phyloP scores from a whole-genome alignment of 2,888 invertebrate genomes.

The Tanypteryx hageni region DNA sequence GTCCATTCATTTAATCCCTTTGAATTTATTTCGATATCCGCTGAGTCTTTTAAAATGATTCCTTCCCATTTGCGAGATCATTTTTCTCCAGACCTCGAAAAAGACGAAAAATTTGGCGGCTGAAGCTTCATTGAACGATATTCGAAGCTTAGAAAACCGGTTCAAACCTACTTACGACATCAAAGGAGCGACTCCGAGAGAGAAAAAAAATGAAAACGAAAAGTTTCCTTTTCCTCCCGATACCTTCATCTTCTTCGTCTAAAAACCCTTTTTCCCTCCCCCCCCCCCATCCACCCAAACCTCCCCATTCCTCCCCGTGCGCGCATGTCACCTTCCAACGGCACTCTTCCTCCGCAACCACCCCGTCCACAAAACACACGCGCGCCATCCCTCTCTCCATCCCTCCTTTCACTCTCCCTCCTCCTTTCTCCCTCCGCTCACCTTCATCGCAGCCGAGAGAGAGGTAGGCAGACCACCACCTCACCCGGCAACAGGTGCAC shows the following conservation, averaged over 20 bases:
- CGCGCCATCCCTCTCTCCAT: background rate
- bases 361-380: background rate
- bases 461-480: background rate
- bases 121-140: background rate
- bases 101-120: background rate
- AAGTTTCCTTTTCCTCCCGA: background rate
- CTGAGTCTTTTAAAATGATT: no score
- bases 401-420: background rate
- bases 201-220: background rate
- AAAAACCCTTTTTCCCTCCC: background rate
- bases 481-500: conserved; percentile 55
- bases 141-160: background rate
- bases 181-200: conserved; percentile 5
- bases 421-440: background rate
- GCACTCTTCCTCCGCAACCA: background rate
- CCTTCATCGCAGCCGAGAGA: background rate
- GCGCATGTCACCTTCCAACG: background rate
- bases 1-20: no score
- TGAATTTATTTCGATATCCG: no score
- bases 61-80: background rate
- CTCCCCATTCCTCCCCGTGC: background rate
- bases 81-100: background rate
- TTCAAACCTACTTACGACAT: background rate
- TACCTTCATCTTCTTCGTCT: conserved; percentile 13
- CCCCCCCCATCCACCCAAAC: background rate